A percentile compares a stretch with the other conserved stretches of the same genome.
Evolutionary conservation across 2,888 invertebrate genomes (phyloP).

Genomic region (Plebejus melissa): DNA sequence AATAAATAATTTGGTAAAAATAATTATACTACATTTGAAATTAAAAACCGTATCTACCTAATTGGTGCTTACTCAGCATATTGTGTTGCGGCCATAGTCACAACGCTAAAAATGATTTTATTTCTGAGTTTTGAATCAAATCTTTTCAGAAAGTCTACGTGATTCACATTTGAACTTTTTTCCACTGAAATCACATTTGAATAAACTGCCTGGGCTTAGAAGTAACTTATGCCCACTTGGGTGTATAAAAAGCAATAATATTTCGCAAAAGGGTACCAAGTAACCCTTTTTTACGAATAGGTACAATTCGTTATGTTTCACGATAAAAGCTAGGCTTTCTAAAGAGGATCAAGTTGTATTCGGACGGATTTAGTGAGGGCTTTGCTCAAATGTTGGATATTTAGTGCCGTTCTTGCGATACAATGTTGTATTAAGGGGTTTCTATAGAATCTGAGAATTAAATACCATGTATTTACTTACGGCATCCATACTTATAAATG

Average conservation of each 20-base stretch:
- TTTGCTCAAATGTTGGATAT: not conserved
- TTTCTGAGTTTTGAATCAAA: too few relatives aligned
- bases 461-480: not conserved
- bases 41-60: too few relatives aligned
- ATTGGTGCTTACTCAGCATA: too few relatives aligned
- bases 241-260: slow-evolving; percentile 5
- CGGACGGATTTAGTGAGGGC: not conserved
- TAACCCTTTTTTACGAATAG: not conserved
- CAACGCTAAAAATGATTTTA: too few relatives aligned
- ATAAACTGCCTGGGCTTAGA: not conserved
- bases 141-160: too few relatives aligned
- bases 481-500: too few relatives aligned
- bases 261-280: not conserved
- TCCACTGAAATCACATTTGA: slow-evolving; percentile 27
- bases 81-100: too few relatives aligned
- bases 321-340: slow-evolving; percentile 7
- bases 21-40: too few relatives aligned
- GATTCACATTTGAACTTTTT: too few relatives aligned
- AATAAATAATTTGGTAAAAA: too few relatives aligned
- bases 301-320: not conserved
- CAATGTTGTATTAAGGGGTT: not conserved
- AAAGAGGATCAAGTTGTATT: slow-evolving; percentile 10
- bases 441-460: not conserved
- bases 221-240: not conserved
- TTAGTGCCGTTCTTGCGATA: not conserved